These are phyloP conservation scores for Arctocebus calabarensis DNA, from an alignment of 2,797 vertebrate genomes.

Conservation along the genomic window DNA sequence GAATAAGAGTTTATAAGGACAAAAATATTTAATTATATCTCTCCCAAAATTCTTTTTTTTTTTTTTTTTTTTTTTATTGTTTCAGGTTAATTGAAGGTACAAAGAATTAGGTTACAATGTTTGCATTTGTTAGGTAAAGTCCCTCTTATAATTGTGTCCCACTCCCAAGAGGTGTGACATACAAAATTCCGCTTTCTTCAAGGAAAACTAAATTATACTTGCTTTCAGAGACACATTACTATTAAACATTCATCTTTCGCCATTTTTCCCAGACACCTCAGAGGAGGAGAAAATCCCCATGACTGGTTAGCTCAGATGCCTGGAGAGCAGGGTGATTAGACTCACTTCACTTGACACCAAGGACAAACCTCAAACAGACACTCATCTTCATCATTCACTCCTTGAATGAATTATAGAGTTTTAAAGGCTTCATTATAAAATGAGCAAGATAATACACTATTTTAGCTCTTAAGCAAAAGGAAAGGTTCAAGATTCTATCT, in stretches of 20 bases:
- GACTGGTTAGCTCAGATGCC: neutral
- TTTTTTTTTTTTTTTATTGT: neutral
- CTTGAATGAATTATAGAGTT: too few species aligned
- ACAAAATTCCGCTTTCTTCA: constrained; percentile 18
- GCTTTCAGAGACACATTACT: constrained; percentile 5
- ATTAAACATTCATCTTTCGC: neutral
- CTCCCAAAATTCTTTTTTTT: neutral
- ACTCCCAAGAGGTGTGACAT: too few species aligned
- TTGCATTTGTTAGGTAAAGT: too few species aligned
- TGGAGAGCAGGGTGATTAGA: neutral
- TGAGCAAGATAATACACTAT: neutral
- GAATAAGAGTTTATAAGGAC: neutral
- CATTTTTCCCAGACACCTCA: constrained; percentile 4
- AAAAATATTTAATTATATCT: neutral
- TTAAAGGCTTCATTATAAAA: neutral
- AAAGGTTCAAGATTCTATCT: neutral
- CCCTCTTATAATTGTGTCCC: too few species aligned
- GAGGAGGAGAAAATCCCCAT: neutral
- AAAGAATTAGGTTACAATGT: too few species aligned
- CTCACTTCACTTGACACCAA: neutral
- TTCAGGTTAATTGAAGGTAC: too few species aligned
- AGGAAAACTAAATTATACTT: constrained; percentile 34
- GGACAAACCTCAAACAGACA: neutral
- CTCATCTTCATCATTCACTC: neutral
- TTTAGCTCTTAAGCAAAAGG: constrained; percentile 28